These are phyloP conservation scores for Blastobasis adustella DNA, from an alignment of 2,888 invertebrate species.

Conservation along the genomic window DNA sequence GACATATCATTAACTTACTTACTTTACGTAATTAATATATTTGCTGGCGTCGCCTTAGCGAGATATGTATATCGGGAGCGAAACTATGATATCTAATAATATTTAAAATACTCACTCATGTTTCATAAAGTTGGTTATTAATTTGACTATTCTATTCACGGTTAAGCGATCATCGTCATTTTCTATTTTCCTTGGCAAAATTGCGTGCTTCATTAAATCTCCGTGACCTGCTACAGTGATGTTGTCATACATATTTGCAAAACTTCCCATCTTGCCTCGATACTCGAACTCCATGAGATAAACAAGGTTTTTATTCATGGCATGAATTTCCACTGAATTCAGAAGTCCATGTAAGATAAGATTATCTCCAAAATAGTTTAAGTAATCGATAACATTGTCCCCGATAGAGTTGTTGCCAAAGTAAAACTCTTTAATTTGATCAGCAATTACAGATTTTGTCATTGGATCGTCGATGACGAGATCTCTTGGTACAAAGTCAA, in stretches of 20 bases:
- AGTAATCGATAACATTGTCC: slow-evolving; percentile 18
- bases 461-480: slow-evolving; percentile 22
- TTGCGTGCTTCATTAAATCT: slow-evolving; percentile 23
- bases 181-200: slow-evolving; percentile 15
- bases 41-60: too few species aligned
- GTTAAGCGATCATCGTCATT: slow-evolving; percentile 16
- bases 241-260: slow-evolving; percentile 19
- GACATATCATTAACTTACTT: neutral
- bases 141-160: slow-evolving; percentile 20
- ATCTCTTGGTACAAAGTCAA: slow-evolving; percentile 29
- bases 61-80: too few species aligned
- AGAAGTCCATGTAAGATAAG: slow-evolving; percentile 21
- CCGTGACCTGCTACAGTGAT: slow-evolving; percentile 26
- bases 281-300: slow-evolving; percentile 33
- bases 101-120: slow-evolving; percentile 22
- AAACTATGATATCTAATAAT: neutral
- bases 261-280: slow-evolving; percentile 22
- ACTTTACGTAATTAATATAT: too few species aligned
- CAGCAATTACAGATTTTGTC: slow-evolving; percentile 14
- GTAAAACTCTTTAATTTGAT: slow-evolving; percentile 24
- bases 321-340: slow-evolving; percentile 20
- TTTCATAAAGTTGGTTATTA: slow-evolving; percentile 27
- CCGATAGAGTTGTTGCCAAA: slow-evolving; percentile 23
- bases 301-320: slow-evolving; percentile 16
- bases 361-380: slow-evolving; percentile 29